Conservation (phyloP, 2,113 vertebrate species). For the Falco punctatus region DNA sequence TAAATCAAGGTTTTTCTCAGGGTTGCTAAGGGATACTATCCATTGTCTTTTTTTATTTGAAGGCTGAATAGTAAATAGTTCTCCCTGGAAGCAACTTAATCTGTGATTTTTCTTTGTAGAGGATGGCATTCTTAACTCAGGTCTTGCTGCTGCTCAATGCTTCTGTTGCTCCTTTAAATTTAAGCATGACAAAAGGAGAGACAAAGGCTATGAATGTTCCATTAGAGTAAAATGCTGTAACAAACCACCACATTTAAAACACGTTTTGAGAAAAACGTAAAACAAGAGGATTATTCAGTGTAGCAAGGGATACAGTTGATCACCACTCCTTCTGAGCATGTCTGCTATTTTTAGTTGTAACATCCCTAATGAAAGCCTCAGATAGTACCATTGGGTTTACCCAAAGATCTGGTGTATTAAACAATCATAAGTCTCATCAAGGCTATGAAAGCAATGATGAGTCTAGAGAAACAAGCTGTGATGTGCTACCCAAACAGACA, state of each 20-base stretch:
- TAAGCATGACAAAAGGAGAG: slow-evolving; percentile 24
- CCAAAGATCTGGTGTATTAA: slow-evolving; percentile 33
- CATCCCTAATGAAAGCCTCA: slow-evolving; percentile 30
- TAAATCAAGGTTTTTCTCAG: slow-evolving; percentile 40
- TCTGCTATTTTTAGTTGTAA: slow-evolving; percentile 32
- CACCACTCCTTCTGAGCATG: background rate
- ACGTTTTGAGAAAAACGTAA: background rate
- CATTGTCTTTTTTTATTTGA: slow-evolving; percentile 24
- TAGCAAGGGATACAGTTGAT: background rate
- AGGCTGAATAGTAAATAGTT: slow-evolving; percentile 42
- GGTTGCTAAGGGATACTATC: slow-evolving; percentile 48
- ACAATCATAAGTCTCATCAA: slow-evolving; percentile 38
- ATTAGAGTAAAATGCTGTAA: background rate
- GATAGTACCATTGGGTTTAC: slow-evolving; percentile 34
- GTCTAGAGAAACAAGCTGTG: slow-evolving; percentile 40
- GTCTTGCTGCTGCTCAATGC: background rate
- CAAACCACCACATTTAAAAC: background rate
- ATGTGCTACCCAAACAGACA: background rate
- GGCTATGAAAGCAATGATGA: slow-evolving; percentile 32
- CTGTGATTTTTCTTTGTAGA: slow-evolving; percentile 29
- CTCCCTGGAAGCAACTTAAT: slow-evolving; percentile 40
- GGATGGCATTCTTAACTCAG: slow-evolving; percentile 17
- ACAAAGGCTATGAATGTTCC: background rate
- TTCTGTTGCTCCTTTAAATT: slow-evolving; percentile 6
- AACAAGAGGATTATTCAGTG: background rate